Conservation (phyloP, 2,888 invertebrate species). For the Drosophila suboccidentalis region DNA sequence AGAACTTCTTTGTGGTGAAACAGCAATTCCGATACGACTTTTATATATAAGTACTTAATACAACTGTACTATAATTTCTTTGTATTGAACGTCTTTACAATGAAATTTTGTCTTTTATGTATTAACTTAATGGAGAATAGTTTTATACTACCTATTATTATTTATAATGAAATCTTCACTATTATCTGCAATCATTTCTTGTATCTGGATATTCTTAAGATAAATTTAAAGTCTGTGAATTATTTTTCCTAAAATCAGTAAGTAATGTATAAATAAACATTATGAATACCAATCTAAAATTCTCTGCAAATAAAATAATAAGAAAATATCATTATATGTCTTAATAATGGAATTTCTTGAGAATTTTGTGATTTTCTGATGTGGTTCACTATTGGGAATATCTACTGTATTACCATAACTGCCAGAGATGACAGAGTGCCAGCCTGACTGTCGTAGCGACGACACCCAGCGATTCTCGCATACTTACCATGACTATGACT, state of each 20-base stretch:
- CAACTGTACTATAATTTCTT: too few species aligned
- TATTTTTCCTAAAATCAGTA: neutral
- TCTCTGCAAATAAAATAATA: neutral
- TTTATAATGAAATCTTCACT: too few species aligned
- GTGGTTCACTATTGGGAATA: neutral
- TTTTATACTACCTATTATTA: neutral
- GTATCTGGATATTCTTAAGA: too few species aligned
- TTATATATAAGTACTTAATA: too few species aligned
- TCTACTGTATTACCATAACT: neutral
- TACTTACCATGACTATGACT: constrained; percentile 27
- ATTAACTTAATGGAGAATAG: neutral
- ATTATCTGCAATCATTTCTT: too few species aligned
- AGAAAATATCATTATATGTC: neutral
- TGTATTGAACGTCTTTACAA: neutral
- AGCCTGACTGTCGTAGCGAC: constrained; percentile 36
- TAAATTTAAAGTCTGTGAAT: neutral
- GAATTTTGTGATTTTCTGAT: neutral
- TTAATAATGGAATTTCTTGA: neutral
- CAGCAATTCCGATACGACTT: too few species aligned
- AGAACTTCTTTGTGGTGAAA: neutral
- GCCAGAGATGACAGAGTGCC: constrained; percentile 65
- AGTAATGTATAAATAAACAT: neutral
- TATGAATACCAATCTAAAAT: neutral
- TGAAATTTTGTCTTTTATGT: neutral
- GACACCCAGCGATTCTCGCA: constrained; percentile 31